phyloP scores from a whole-genome alignment of 1,140 invertebrate genomes.

The Drosophila obscura region DNA sequence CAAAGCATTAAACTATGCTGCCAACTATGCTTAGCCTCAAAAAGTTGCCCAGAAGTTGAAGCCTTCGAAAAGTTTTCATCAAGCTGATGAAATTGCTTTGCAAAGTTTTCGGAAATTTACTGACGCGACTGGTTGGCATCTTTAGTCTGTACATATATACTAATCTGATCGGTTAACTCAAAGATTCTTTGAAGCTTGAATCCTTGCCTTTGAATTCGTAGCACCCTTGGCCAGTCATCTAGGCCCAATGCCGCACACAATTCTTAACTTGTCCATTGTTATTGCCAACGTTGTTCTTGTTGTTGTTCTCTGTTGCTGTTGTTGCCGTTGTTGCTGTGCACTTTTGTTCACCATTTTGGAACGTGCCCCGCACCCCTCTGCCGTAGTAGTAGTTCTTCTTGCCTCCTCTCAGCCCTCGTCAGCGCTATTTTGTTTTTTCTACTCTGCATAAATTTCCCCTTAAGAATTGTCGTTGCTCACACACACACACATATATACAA shows the following conservation, averaged over 20 bases:
- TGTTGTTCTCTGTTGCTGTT: constrained; percentile 26
- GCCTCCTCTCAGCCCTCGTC: neutral
- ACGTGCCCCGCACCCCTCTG: constrained; percentile 7
- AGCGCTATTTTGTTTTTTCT: constrained; percentile 37
- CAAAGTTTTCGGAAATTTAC: too few relatives aligned
- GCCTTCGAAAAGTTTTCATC: too few relatives aligned
- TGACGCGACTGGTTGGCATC: too few relatives aligned
- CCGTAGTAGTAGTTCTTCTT: too few relatives aligned
- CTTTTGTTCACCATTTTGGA: constrained; percentile 75
- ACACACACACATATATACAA: constrained; percentile 15
- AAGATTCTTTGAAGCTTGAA: neutral
- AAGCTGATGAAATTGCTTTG: too few relatives aligned
- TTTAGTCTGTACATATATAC: too few relatives aligned
- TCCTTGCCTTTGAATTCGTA: neutral
- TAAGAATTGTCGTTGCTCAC: constrained; percentile 67
- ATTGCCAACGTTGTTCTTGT: constrained; percentile 31
- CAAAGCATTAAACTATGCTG: neutral
- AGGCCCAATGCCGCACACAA: constrained; percentile 13
- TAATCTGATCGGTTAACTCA: neutral
- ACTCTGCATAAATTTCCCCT: constrained; percentile 79
- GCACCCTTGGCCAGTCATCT: constrained; percentile 1
- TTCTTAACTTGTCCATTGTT: constrained; percentile 51
- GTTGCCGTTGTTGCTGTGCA: constrained; percentile 50
- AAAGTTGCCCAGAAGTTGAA: too few relatives aligned
- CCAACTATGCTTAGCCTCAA: too few relatives aligned